Percentiles rank a stretch among this genome's conserved stretches.
Evolutionary conservation across 2,113 vertebrate genomes (phyloP).

Genomic region (Callipepla californica): DNA sequence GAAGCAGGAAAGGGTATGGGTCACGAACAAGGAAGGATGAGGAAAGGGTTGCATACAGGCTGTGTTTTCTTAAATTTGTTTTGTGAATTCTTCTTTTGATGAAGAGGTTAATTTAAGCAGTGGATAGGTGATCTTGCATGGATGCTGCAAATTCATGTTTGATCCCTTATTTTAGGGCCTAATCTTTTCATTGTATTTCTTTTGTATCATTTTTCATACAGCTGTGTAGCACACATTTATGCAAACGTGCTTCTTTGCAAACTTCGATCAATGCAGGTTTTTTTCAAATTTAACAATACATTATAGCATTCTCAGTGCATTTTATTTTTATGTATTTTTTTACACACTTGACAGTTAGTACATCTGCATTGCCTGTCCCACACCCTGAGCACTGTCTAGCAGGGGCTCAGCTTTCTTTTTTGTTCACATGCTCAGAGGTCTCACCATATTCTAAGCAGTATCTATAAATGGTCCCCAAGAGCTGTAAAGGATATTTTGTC

Average conservation of each 20-base stretch:
- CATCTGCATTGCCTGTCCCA: background rate
- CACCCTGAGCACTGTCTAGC: background rate
- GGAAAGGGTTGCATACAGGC: background rate
- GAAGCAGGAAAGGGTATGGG: background rate
- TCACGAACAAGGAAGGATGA: background rate
- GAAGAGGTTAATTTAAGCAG: background rate
- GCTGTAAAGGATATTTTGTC: background rate
- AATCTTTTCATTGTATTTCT: background rate
- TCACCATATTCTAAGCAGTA: background rate
- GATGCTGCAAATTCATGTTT: background rate
- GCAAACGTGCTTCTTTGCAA: background rate
- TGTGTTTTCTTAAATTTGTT: fast-evolving
- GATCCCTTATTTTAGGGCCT: background rate
- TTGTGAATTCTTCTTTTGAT: fast-evolving
- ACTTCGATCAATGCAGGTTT: background rate
- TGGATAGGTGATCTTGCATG: background rate
- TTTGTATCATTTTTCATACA: background rate
- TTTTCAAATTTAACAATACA: background rate
- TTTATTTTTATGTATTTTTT: background rate
- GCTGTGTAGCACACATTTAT: background rate
- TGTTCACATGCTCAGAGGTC: background rate
- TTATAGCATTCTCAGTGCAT: fast-evolving
- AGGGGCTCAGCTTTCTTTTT: background rate
- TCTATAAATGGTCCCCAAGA: background rate
- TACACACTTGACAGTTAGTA: background rate